These are phyloP conservation scores for Hemicordylus capensis DNA, from an alignment of 2,113 vertebrate species.

Conservation along the genomic window DNA sequence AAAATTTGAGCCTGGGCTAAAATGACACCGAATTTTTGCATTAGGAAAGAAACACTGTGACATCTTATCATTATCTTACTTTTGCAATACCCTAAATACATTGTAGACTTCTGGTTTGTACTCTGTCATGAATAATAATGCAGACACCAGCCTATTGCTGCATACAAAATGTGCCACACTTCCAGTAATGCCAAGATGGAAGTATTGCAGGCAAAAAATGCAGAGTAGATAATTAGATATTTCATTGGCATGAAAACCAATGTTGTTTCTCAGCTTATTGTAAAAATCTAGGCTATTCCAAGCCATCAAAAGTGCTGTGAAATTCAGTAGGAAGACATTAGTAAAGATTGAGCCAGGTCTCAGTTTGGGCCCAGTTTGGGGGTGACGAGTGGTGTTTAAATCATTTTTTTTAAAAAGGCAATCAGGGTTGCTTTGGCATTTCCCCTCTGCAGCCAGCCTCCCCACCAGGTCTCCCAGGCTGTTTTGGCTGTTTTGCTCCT, in stretches of 20 bases:
- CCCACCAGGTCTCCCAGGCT: no score
- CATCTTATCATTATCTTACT: background rate
- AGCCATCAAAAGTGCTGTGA: background rate
- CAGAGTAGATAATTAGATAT: background rate
- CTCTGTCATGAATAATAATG: background rate
- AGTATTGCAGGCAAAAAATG: no score
- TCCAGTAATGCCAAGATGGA: background rate
- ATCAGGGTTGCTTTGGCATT: no score
- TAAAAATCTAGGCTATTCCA: no score
- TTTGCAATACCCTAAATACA: background rate
- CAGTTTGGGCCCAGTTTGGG: no score
- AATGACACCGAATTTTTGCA: background rate
- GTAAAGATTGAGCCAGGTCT: no score
- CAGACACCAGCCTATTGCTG: background rate
- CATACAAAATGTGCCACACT: background rate
- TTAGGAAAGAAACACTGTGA: background rate
- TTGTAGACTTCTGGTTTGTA: background rate
- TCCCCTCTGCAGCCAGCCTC: no score
- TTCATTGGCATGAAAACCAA: background rate
- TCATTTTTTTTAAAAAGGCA: no score
- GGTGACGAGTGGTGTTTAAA: no score
- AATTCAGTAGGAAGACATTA: no score
- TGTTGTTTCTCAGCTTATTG: no score
- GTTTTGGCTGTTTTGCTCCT: no score
- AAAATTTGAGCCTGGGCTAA: background rate